Conservation (phyloP, 2,797 vertebrate species). For the Lycodopsis pacificus region DNA sequence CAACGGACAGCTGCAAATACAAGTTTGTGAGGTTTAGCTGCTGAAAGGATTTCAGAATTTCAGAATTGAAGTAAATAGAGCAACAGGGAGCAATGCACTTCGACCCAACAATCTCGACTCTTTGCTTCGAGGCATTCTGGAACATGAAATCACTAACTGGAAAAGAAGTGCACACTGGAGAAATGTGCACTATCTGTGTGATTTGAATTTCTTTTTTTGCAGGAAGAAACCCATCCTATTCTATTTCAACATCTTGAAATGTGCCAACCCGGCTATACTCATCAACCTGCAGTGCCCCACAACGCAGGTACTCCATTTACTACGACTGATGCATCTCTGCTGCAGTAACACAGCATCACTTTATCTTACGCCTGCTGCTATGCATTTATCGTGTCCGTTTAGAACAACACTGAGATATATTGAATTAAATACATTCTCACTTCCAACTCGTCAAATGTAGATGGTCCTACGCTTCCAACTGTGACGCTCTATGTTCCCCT, state of each 20-base stretch:
- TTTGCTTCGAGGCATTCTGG: not conserved
- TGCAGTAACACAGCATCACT: not conserved
- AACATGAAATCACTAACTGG: not conserved
- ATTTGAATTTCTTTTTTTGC: conserved; percentile 5
- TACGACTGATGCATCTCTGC: not conserved
- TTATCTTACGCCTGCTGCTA: not conserved
- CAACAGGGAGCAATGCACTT: not conserved
- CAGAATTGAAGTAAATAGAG: no score
- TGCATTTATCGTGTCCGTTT: not conserved
- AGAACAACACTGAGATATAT: not conserved
- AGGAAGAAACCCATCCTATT: conserved; percentile 93
- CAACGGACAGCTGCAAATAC: no score
- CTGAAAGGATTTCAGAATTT: no score
- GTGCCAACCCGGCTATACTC: conserved; percentile 88
- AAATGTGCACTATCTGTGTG: not conserved
- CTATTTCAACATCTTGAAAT: conserved; percentile 94
- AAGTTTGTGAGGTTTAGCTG: no score
- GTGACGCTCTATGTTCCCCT: not conserved
- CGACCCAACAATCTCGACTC: not conserved
- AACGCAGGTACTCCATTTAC: conserved; percentile 78
- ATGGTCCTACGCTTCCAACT: not conserved
- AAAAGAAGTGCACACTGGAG: not conserved
- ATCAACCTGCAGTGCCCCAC: conserved; percentile 94
- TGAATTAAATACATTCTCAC: not conserved
- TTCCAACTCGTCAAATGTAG: not conserved